Evolutionary conservation across 2,888 invertebrate species (phyloP).

Genomic region (Brachyptera risi): DNA sequence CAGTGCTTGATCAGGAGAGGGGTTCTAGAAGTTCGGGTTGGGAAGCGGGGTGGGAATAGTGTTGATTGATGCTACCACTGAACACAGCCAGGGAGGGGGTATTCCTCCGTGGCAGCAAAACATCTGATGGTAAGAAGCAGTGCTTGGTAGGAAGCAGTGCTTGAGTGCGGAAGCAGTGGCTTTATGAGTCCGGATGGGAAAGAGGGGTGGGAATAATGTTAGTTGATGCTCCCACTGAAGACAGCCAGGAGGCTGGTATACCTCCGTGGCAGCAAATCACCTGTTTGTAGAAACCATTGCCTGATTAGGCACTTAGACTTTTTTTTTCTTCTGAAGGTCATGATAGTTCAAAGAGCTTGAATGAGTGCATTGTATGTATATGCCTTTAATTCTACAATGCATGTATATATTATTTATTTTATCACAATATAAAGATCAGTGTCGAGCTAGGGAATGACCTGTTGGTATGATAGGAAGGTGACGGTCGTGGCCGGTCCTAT

Average conservation of each 20-base stretch:
- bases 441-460: no score
- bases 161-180: not conserved
- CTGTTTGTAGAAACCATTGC: no score
- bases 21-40: slow-evolving; percentile 61
- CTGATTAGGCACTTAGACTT: no score
- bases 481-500: no score
- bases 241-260: not conserved
- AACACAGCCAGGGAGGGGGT: slow-evolving; percentile 54
- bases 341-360: no score
- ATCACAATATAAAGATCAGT: no score
- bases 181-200: not conserved
- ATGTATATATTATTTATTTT: no score
- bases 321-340: no score
- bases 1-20: slow-evolving; percentile 37
- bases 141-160: not conserved
- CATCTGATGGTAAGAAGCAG: slow-evolving; percentile 29
- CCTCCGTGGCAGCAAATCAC: not conserved
- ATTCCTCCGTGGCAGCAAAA: slow-evolving; percentile 81
- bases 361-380: no score
- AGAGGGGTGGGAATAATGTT: not conserved
- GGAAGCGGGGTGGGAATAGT: slow-evolving; percentile 42
- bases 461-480: no score
- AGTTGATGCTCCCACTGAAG: not conserved
- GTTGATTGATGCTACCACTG: no score
- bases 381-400: no score